A percentile compares a stretch with the other conserved stretches of the same genome.
These are phyloP conservation scores for Lithobates sylvaticus DNA, from an alignment of 2,797 vertebrate genomes.

Conservation along the genomic window DNA sequence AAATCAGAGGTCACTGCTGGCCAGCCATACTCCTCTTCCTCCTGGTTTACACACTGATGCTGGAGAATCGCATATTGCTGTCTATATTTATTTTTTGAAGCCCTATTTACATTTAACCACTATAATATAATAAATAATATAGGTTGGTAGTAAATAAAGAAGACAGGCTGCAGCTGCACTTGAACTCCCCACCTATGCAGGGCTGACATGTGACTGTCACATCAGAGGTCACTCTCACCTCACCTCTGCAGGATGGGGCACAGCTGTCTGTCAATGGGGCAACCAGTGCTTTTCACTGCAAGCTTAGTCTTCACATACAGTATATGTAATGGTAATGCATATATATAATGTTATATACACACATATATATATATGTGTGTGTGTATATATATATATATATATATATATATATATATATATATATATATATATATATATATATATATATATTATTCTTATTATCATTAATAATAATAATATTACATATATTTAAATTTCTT, in stretches of 20 bases:
- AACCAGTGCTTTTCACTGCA: neutral
- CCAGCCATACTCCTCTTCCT: conserved; percentile 11
- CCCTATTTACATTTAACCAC: conserved; percentile 46
- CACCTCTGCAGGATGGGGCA: neutral
- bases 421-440: too few species aligned
- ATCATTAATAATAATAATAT: too few species aligned
- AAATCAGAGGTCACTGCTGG: conserved; percentile 1
- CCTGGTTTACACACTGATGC: conserved; percentile 25
- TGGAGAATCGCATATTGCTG: conserved; percentile 32
- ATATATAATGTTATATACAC: too few species aligned
- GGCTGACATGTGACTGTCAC: conserved; percentile 16
- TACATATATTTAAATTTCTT: too few species aligned
- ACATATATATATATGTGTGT: neutral
- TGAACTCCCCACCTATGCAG: neutral
- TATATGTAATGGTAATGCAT: neutral
- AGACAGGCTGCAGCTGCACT: conserved; percentile 41
- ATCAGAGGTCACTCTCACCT: neutral
- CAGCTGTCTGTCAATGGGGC: neutral
- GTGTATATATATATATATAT: too few species aligned
- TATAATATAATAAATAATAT: conserved; percentile 43
- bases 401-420: neutral
- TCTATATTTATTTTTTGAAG: conserved; percentile 53
- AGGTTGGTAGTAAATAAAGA: conserved; percentile 36
- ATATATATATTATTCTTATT: too few species aligned
- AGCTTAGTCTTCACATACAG: neutral